Evolutionary conservation across 2,113 vertebrate genomes (phyloP).

Genomic region (Sinocyclocheilus anophthalmus): DNA sequence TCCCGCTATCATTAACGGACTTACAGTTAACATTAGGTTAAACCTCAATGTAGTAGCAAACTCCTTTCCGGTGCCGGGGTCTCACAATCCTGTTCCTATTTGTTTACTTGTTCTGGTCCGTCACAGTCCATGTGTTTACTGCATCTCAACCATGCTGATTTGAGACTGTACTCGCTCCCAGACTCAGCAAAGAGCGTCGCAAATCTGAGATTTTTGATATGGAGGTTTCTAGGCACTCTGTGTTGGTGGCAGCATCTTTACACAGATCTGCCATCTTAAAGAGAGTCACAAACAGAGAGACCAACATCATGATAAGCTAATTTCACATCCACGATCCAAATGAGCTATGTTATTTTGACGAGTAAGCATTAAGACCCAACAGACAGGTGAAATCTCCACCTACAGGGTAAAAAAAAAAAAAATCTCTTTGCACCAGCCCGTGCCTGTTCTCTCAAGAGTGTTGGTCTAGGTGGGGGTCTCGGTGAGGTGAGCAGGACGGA

Average conservation of each 20-base stretch:
- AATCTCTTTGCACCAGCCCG: no score
- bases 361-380: no score
- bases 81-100: not conserved
- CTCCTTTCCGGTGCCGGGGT: not conserved
- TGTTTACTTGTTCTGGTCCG: not conserved
- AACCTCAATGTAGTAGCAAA: not conserved
- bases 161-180: conserved; percentile 95
- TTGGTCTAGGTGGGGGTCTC: no score
- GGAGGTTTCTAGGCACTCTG: conserved; percentile 84
- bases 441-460: no score
- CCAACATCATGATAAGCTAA: no score
- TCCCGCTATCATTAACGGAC: no score
- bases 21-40: not conserved
- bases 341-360: no score
- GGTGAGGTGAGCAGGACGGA: no score
- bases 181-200: conserved; percentile 84
- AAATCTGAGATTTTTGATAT: conserved; percentile 90
- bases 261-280: conserved; percentile 79
- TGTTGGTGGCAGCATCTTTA: conserved; percentile 86
- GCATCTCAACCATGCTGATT: conserved; percentile 89
- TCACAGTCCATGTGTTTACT: not conserved
- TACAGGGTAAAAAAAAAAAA: no score
- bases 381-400: no score
- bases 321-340: no score
- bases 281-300: conserved; percentile 35